Conservation (phyloP, 30 jellyfish, hydroid and myxozoan species). For the Sanderia malayensis region DNA sequence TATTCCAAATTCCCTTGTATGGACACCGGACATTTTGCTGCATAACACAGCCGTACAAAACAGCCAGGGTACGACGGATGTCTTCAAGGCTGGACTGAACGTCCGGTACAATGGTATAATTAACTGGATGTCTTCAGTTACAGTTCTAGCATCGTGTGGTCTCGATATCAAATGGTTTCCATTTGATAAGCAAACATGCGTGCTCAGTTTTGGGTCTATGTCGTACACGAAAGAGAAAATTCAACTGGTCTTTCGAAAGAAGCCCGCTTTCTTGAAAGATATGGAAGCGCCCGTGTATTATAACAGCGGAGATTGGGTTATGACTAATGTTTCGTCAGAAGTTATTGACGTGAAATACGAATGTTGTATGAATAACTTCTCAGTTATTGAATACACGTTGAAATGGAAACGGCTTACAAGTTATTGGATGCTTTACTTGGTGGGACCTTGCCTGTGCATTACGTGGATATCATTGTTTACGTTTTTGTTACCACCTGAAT, state of each 20-base stretch:
- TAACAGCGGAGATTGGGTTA: constrained; percentile 61
- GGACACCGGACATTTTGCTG: constrained; percentile 45
- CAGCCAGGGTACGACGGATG: constrained; percentile 39
- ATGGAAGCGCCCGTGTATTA: constrained; percentile 2
- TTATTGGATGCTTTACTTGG: constrained; percentile 54
- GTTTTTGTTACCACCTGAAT: constrained; percentile 59
- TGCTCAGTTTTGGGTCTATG: constrained; percentile 48
- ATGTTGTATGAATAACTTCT: constrained; percentile 17
- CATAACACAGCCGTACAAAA: constrained; percentile 47
- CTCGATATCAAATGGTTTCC: constrained; percentile 69
- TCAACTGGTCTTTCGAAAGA: not conserved
- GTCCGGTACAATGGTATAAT: constrained; percentile 27
- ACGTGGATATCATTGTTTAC: constrained; percentile 31
- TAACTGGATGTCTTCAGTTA: constrained; percentile 55
- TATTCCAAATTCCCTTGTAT: constrained; percentile 16
- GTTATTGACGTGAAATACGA: not conserved
- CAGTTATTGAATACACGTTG: constrained; percentile 23
- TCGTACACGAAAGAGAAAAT: constrained; percentile 36
- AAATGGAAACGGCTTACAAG: constrained; percentile 41
- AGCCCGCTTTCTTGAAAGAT: not conserved
- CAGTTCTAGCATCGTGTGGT: constrained; percentile 44
- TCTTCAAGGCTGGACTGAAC: constrained; percentile 36
- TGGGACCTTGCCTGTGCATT: constrained; percentile 46
- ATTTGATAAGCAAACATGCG: constrained; percentile 49
- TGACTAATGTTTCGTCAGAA: not conserved